Base-by-base conservation (phyloP, 2,797 vertebrate species). In the Ataeniobius toweri region DNA sequence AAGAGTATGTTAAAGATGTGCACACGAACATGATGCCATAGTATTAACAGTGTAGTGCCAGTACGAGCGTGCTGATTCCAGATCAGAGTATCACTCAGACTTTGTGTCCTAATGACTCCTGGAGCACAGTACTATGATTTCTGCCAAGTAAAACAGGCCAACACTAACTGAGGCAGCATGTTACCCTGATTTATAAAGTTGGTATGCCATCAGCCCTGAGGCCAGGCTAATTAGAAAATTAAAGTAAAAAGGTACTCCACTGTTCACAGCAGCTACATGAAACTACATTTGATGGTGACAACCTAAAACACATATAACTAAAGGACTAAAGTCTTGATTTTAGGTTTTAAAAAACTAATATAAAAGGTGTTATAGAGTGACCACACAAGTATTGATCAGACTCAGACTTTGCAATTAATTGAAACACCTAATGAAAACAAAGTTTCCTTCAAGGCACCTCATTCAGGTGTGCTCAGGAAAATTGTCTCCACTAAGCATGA, bases 141-240 rank as follows among this genome's bases (percentile, higher is more conserved):
- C 81, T 86, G 88, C 87, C 88, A 76, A 87, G 72, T 73, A 84
- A 92, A 94, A 92, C 85, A 91, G 86, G 80, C 85, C 76, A 84
- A 90, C 31, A 83, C 89, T 84, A 91, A 88, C 87, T 65, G 77
- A 87, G 83, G 76, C 83, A 67, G 79, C 76, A 75, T 82, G 83
- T 68, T 89, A 88, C 87, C 81, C 80, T 84, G 86, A 82, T 83
- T 81, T 83, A 85, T 22, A 24, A 75, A 72, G 81, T 74, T 13
- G 58, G 61, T 56, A 75, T 84, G 82, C 83, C 74, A 82, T 86
- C 78, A 86, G 76, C 63, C 82, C 73, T 1, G 58, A 78, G 79
- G 83, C 85, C 9, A 74, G 50, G 71, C 85, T 86, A 89, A 88
- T 85, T 79, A 89, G 84, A 89, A 77, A 51, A 88, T 91, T 83